A percentile compares a stretch with the other conserved stretches of the same genome.
These are phyloP conservation scores for Acronicta alni DNA, from an alignment of 2,888 invertebrate species.

Conservation along the genomic window DNA sequence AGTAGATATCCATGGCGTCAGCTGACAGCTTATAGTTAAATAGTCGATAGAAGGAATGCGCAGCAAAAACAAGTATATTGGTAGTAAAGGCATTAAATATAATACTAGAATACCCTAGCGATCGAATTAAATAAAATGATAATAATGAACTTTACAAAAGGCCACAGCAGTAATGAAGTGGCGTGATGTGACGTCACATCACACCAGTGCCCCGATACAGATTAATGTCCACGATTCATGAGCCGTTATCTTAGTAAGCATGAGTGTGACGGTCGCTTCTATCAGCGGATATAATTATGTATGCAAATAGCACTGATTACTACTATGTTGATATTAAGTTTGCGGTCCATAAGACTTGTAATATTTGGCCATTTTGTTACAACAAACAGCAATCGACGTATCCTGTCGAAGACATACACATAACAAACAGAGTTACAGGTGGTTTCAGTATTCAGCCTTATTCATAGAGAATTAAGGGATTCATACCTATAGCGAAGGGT, in stretches of 20 bases:
- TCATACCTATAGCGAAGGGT: no score
- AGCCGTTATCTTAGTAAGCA: constrained; percentile 36
- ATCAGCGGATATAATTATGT: constrained; percentile 20
- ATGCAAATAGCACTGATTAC: constrained; percentile 36
- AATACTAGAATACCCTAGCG: no score
- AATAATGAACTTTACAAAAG: background rate
- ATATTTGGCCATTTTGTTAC: background rate
- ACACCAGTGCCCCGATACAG: constrained; percentile 20
- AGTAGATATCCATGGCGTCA: no score
- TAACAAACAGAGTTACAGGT: background rate
- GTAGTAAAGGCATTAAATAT: no score
- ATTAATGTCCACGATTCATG: constrained; percentile 39
- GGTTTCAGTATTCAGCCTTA: constrained; percentile 4
- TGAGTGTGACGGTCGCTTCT: constrained; percentile 14
- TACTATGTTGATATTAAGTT: constrained; percentile 13
- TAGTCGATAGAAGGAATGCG: no score
- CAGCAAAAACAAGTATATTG: no score
- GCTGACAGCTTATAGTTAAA: no score
- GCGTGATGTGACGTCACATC: constrained; percentile 80
- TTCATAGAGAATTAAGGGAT: no score
- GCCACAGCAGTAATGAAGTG: constrained; percentile 67
- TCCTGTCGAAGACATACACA: no score
- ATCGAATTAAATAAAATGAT: background rate
- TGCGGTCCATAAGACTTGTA: background rate
- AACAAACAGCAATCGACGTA: background rate